Percentiles rank a stretch among this genome's conserved stretches.
phyloP scores from a whole-genome alignment of 2,113 vertebrate species.

The Heliornis fulica region DNA sequence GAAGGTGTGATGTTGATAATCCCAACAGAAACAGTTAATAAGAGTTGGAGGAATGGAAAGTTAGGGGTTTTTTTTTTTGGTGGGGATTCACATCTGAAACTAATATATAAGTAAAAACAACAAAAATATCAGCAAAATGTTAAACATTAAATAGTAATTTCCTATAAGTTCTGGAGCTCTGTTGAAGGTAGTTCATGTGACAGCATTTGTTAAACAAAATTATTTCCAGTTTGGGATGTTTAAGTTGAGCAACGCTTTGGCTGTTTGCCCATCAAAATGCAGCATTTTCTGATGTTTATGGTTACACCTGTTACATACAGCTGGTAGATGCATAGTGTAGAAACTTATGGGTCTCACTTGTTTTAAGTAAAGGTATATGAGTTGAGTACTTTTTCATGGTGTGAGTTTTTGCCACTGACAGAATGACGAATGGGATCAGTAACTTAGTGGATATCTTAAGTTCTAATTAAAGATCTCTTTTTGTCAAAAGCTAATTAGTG shows the following conservation, averaged over 20 bases:
- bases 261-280: not conserved
- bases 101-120: not conserved
- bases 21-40: not conserved
- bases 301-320: constrained; percentile 1
- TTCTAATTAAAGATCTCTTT: not conserved
- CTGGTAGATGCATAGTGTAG: not conserved
- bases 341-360: not conserved
- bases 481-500: not conserved
- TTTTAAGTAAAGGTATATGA: not conserved
- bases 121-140: not conserved
- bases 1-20: not conserved
- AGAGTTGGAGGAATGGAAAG: not conserved
- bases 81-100: not conserved
- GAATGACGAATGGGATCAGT: not conserved
- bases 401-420: not conserved
- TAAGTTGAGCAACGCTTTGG: not conserved
- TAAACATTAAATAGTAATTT: not conserved
- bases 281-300: not conserved
- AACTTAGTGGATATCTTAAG: not conserved
- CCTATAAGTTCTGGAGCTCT: not conserved
- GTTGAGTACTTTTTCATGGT: not conserved
- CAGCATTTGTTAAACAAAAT: not conserved
- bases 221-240: not conserved
- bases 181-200: not conserved
- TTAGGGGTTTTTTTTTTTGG: not conserved